These are phyloP conservation scores for Dolichopus griseipennis DNA, from an alignment of 2,888 invertebrate genomes.

Conservation along the genomic window DNA sequence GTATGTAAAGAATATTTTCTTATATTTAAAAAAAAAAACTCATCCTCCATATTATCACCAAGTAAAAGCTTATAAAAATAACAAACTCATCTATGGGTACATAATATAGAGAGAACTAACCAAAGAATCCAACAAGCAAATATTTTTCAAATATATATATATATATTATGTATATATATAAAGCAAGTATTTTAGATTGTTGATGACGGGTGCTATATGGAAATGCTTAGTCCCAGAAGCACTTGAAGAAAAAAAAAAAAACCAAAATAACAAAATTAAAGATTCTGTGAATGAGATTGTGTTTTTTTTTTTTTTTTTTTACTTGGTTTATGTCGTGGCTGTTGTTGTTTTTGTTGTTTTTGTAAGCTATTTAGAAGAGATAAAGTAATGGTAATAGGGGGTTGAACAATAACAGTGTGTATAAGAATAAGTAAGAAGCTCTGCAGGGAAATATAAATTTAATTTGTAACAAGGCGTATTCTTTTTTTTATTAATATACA, in stretches of 20 bases:
- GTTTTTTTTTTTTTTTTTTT: neutral
- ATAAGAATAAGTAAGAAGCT: neutral
- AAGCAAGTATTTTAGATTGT: too few species aligned
- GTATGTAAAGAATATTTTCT: too few species aligned
- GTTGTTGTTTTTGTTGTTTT: too few species aligned
- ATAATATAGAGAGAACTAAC: too few species aligned
- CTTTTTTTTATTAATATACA: neutral
- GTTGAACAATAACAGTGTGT: neutral
- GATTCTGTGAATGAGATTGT: neutral
- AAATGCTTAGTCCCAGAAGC: neutral
- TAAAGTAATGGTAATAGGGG: neutral
- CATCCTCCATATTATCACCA: too few species aligned
- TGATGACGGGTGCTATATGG: too few species aligned
- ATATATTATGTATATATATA: too few species aligned
- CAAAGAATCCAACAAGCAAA: too few species aligned
- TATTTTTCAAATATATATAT: too few species aligned
- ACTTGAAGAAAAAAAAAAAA: neutral
- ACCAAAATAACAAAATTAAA: neutral
- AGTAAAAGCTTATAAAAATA: too few species aligned
- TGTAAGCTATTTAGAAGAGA: neutral
- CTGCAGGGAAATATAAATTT: slow-evolving; percentile 1
- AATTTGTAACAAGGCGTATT: neutral
- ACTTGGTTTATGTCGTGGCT: neutral
- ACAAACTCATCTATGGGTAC: too few species aligned
- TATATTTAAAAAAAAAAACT: too few species aligned